phyloP scores from a whole-genome alignment of 2,888 invertebrate species.

The Nephrocerus scutellatus region DNA sequence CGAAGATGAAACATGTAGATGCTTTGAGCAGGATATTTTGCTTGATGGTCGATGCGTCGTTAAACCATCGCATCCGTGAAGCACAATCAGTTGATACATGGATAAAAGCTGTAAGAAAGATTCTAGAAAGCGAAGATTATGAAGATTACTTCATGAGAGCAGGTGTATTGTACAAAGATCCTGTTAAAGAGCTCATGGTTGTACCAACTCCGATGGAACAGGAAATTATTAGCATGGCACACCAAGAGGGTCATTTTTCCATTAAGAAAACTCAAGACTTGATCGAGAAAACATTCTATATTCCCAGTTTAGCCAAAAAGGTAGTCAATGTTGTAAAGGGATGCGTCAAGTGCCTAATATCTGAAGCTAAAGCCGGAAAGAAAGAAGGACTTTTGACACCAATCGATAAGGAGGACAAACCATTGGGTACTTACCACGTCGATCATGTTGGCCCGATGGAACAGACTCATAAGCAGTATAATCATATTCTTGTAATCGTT shows the following conservation, averaged over 20 bases:
- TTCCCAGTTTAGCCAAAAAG: not conserved
- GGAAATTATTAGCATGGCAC: conserved; percentile 33
- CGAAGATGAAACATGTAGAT: conserved; percentile 11
- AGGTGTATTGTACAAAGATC: conserved; percentile 9
- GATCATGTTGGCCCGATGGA: conserved; percentile 36
- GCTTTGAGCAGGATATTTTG: conserved; percentile 8
- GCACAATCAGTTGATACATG: conserved; percentile 4
- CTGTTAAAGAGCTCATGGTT: conserved; percentile 21
- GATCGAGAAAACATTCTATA: conserved; percentile 20
- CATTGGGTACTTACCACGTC: conserved; percentile 31
- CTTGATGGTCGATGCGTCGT: conserved; percentile 6
- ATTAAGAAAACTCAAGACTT: conserved; percentile 26
- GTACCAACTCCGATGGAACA: conserved; percentile 32
- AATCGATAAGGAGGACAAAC: conserved; percentile 30
- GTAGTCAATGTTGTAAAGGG: not conserved
- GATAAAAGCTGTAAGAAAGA: conserved; percentile 1
- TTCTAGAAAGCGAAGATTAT: conserved; percentile 5
- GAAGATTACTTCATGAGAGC: conserved; percentile 10
- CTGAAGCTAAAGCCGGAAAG: conserved; percentile 28
- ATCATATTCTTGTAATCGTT: conserved; percentile 32
- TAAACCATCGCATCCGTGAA: conserved; percentile 9
- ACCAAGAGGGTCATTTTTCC: conserved; percentile 38
- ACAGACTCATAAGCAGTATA: conserved; percentile 30
- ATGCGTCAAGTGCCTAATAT: conserved; percentile 12
- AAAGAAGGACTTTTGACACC: conserved; percentile 32